Conservation (phyloP, 1,140 invertebrate species). For the Plutomurus gul region DNA sequence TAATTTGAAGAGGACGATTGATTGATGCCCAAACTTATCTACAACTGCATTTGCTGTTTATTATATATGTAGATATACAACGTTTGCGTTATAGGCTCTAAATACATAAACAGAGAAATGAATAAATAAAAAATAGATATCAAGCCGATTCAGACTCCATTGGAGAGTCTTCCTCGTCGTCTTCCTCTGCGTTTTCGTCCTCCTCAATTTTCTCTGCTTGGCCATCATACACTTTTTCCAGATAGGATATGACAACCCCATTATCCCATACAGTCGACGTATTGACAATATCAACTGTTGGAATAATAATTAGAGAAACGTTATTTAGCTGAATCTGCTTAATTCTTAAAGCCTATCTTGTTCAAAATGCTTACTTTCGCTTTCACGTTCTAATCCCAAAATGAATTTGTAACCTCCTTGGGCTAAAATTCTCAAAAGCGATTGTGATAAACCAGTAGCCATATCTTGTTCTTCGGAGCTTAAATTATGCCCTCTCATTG, state of each 20-base stretch:
- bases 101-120: too few species aligned
- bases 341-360: background rate
- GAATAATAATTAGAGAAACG: conserved; percentile 30
- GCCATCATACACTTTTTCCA: conserved; percentile 82
- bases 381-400: conserved; percentile 66
- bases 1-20: too few species aligned
- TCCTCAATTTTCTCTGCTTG: conserved; percentile 64
- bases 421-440: conserved; percentile 81
- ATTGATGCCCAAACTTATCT: too few species aligned
- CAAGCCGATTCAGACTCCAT: conserved; percentile 20
- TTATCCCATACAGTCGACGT: conserved; percentile 81
- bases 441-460: conserved; percentile 89
- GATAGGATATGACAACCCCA: conserved; percentile 88
- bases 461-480: conserved; percentile 91
- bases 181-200: conserved; percentile 56
- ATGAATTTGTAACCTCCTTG: conserved; percentile 92
- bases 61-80: too few species aligned
- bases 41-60: too few species aligned
- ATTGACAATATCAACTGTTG: conserved; percentile 68
- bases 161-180: conserved; percentile 20
- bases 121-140: too few species aligned
- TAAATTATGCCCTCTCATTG: conserved; percentile 88
- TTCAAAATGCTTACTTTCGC: background rate
- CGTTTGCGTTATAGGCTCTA: too few species aligned
- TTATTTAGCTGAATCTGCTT: background rate